Evolutionary conservation across 2,888 invertebrate species (phyloP), one percentile per base, ranked within the genome.

Genomic region (Augochlorella aurata): DNA sequence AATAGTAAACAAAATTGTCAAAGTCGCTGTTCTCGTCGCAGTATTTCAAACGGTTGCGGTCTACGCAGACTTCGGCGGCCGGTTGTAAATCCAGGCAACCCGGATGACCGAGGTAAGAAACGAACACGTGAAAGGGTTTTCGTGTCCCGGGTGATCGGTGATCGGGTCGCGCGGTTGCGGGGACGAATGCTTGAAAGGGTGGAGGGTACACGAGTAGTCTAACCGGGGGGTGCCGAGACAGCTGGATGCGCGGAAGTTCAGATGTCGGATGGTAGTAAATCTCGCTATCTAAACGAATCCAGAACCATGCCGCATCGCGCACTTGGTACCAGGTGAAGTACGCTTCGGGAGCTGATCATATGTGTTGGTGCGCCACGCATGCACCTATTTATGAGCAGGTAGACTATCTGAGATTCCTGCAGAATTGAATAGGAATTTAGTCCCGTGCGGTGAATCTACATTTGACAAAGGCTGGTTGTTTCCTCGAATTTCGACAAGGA

Each of bases 211-310:
- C 61, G 72, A 71, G 65, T 79, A 69, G 75, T 65, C 21, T 77
- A 50, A 65, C 72, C 76, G 3, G 49, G 58, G 78, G 70, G 14
- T 52, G 38, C 29, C 75, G 49, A 61, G 29, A 67, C 63, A 44
- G 52, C 38, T 67, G 58, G 70, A 74, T 69, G 77, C 63, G 67
- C 78, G 80, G 81, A 87, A 85, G 86, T 89, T 86, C 81, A 74
- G 44, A 61, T 84, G 83, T 77, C 70, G 80, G 85, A 74, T 82
- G 81, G 79, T 86, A 87, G 89, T 90, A 90, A 91, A 91, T 90
- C 89, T 88, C 88, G 87, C 90, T 90, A 91, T 88, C 88, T 75
- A 72, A 75, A 80, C 76, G 82, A 89, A 89, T 83, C 78, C 84
- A n/a, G 49, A 80, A 72, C 82, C 85, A 87, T 38, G 38, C 86